Percentiles rank a stretch among this genome's conserved stretches.
These are phyloP conservation scores for Lycodopsis pacificus DNA, from an alignment of 2,797 vertebrate genomes.

Conservation along the genomic window DNA sequence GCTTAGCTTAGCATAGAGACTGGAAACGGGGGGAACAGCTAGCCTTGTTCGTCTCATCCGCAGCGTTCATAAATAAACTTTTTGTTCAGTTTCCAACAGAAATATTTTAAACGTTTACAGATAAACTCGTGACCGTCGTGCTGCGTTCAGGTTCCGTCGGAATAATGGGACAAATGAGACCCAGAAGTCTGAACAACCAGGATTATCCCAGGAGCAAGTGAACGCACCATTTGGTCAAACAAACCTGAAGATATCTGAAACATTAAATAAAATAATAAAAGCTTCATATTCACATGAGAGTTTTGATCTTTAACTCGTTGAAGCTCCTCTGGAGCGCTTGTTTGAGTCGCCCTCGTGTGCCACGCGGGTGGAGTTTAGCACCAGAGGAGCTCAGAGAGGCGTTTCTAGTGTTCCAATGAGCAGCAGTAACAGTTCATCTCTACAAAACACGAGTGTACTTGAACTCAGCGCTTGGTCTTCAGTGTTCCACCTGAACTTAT, in stretches of 20 bases:
- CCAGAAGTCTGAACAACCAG: too few species aligned
- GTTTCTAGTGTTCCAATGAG: conserved; percentile 60
- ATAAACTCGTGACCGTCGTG: neutral
- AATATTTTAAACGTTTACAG: neutral
- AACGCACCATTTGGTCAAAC: too few species aligned
- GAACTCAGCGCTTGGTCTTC: conserved; percentile 30
- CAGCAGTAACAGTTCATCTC: conserved; percentile 58
- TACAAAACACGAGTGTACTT: neutral
- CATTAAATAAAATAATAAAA: neutral
- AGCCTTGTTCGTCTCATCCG: neutral
- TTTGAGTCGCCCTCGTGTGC: neutral
- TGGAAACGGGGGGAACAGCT: neutral
- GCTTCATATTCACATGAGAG: neutral
- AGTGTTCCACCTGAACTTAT: conserved; percentile 63
- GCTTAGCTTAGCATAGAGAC: neutral
- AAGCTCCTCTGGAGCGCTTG: neutral
- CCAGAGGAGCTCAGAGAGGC: neutral
- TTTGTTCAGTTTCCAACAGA: neutral
- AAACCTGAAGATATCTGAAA: neutral
- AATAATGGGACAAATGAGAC: neutral
- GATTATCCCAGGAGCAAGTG: too few species aligned
- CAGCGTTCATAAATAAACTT: neutral
- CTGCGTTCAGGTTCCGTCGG: neutral
- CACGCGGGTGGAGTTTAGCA: conserved; percentile 18
- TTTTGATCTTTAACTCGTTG: neutral